Conservation (phyloP, 2,797 vertebrate genomes). For the Acridotheres tristis region DNA sequence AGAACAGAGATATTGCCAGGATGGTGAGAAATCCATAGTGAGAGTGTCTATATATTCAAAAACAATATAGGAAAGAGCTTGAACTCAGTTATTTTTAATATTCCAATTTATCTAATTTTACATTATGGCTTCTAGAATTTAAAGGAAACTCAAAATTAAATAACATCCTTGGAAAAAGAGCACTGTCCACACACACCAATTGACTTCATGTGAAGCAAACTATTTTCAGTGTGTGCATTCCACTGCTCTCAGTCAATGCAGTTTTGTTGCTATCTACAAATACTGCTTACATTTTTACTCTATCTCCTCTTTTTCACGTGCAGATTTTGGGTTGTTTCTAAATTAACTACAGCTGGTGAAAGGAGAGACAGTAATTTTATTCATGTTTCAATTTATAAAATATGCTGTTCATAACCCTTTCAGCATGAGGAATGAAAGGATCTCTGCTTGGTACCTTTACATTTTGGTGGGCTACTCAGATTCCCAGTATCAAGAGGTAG, state of each 20-base stretch:
- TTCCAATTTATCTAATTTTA: slow-evolving; percentile 40
- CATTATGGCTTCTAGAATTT: background rate
- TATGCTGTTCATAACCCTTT: background rate
- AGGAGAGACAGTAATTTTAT: background rate
- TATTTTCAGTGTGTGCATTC: background rate
- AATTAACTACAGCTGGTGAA: slow-evolving; percentile 4
- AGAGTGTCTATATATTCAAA: slow-evolving; percentile 5
- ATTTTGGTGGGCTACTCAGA: background rate
- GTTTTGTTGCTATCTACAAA: background rate
- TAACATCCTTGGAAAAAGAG: background rate
- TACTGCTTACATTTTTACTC: background rate
- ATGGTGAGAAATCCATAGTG: slow-evolving; percentile 28
- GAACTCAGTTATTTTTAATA: slow-evolving; percentile 24
- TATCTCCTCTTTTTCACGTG: background rate
- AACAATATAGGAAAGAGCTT: background rate
- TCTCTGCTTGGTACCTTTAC: background rate
- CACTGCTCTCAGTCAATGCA: background rate
- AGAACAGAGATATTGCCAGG: slow-evolving; percentile 17
- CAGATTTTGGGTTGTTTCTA: background rate
- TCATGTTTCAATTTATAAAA: background rate
- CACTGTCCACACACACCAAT: background rate
- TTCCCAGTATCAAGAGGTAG: background rate
- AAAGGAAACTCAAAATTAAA: slow-evolving; percentile 18
- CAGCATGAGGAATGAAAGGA: background rate
- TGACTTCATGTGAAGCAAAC: background rate